Percentiles rank a stretch among this genome's conserved stretches.
These are phyloP conservation scores for Ptychochromis oligacanthus DNA, from an alignment of 2,113 vertebrate genomes.

Conservation along the genomic window DNA sequence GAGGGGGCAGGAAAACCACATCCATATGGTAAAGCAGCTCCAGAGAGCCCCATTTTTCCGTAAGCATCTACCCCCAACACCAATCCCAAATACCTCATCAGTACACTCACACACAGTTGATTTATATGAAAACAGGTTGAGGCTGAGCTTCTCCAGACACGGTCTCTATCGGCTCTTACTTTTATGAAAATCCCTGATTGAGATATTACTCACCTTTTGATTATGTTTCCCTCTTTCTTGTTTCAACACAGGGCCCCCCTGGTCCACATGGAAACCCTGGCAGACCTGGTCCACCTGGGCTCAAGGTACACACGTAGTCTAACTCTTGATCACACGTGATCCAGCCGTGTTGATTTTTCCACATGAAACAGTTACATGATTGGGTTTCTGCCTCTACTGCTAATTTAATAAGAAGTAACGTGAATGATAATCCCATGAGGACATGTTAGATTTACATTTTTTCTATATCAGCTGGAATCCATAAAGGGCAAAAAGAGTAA, in stretches of 20 bases:
- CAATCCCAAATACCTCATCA: constrained; percentile 58
- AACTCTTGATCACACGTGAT: background rate
- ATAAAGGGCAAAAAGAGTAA: constrained; percentile 27
- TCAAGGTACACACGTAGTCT: constrained; percentile 66
- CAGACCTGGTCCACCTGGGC: constrained; percentile 66
- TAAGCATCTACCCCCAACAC: constrained; percentile 52
- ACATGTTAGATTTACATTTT: constrained; percentile 19
- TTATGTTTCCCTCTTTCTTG: constrained; percentile 37
- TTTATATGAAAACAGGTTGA: constrained; percentile 63
- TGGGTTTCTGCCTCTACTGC: background rate
- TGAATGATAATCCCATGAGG: background rate
- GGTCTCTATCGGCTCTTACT: constrained; percentile 19
- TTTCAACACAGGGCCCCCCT: constrained; percentile 58
- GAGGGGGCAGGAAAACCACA: constrained; percentile 67
- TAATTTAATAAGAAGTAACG: background rate
- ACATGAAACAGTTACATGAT: constrained; percentile 4
- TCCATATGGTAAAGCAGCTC: constrained; percentile 72
- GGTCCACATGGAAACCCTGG: constrained; percentile 78
- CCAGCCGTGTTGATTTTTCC: constrained; percentile 21
- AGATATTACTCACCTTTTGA: constrained; percentile 34
- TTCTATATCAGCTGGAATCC: constrained; percentile 26
- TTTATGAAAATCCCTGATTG: constrained; percentile 45
- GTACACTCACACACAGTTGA: constrained; percentile 36
- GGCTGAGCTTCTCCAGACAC: constrained; percentile 63
- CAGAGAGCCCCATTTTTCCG: constrained; percentile 71